Base-by-base conservation (phyloP, 1,140 invertebrate species). In the Drusus annulatus region DNA sequence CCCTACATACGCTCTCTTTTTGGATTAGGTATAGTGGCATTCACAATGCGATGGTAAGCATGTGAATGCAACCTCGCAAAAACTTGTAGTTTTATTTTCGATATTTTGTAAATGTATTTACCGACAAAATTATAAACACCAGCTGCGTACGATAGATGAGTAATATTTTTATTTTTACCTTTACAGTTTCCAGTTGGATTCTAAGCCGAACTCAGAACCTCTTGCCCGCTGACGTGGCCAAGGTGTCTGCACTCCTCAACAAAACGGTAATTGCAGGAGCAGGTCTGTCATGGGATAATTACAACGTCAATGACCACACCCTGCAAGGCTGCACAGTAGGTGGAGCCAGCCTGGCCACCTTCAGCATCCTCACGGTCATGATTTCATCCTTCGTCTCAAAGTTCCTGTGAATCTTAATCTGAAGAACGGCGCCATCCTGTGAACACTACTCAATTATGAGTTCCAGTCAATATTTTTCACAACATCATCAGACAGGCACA, bases 121-220 rank as follows among this genome's bases (percentile, higher is more conserved):
- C 5, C 25, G 31, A 65, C 60, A 7, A 21, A 5, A 23, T 23
- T 63, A 4, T 19, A 25, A 6, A 15, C 4, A 63, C 5, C 13
- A 6, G 16, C 16, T 69, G 25, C 25, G 25, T 28, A 19, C 5
- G 7, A 25, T 63, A 3, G 3, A 68, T 45, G 45, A 21, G 54
- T 19, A 73, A 25, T 6, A 63, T 63, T 63, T 21, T 36, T 36
- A 36, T 4, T 36, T 25, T 23, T 62, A 3, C 5, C 45, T 65
- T 16, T n/a, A 21, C 45, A 80, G 78, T 76, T 1, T 63, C 58
- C 16, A 68, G 69, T 28, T 80, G 78, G 78, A 28, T 80, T 23
- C 73, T 80, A 21, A 80, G 56, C 69, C 51, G 78, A 21, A 28
- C 25, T 0, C 36, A 50, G 2, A 51, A 68, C 8, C 31, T 78